phyloP scores from a whole-genome alignment of 2,797 vertebrate species.

The Pseudomugil tenellus region DNA sequence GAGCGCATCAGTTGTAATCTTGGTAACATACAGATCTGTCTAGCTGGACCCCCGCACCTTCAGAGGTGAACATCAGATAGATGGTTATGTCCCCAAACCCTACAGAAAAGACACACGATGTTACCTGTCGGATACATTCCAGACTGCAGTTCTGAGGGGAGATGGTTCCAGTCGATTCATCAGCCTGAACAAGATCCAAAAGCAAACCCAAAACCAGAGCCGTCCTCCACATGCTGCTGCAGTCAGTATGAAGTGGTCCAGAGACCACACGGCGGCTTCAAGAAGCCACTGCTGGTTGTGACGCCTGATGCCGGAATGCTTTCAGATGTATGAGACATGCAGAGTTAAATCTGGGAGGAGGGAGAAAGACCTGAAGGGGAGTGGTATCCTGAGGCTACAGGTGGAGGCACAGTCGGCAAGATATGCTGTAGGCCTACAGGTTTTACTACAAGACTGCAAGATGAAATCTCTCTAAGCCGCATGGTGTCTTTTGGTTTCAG shows the following conservation, averaged over 20 bases:
- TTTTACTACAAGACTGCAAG: constrained; percentile 25
- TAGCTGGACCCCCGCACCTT: not conserved
- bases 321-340: not conserved
- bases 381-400: constrained; percentile 73
- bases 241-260: not conserved
- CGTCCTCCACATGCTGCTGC: constrained; percentile 65
- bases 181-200: constrained; percentile 13
- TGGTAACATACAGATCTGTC: not conserved
- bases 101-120: not conserved
- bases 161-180: constrained; percentile 22
- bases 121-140: constrained; percentile 78
- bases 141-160: constrained; percentile 76
- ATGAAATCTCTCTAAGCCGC: not conserved
- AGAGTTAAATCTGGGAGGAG: constrained; percentile 12
- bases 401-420: constrained; percentile 23
- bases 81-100: not conserved
- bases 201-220: constrained; percentile 46
- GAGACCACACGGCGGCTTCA: not conserved
- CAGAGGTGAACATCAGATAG: not conserved
- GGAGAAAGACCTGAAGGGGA: constrained; percentile 41
- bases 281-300: no score
- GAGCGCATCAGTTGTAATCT: not conserved
- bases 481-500: not conserved
- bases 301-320: not conserved
- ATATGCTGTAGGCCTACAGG: not conserved